Evolutionary conservation across 64 coral and sea anemone genomes (phyloP).

Genomic region (Trachythela sp.): DNA sequence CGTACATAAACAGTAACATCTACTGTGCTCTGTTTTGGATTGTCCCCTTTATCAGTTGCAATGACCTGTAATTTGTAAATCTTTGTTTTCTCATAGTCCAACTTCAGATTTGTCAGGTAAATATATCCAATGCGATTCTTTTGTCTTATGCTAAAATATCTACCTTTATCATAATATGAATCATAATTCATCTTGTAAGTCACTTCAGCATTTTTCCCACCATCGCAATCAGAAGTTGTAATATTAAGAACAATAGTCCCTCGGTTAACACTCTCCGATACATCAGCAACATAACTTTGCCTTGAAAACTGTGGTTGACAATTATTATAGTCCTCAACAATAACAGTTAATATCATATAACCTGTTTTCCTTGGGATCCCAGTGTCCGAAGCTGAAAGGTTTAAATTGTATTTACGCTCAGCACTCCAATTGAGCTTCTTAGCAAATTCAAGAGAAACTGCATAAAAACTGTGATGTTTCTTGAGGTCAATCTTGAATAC

Average conservation of each 20-base stretch:
- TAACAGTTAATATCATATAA: not conserved
- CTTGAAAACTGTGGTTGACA: not conserved
- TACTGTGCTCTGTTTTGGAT: not conserved
- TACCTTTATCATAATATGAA: not conserved
- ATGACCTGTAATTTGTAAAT: slow-evolving; percentile 51
- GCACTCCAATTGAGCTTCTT: not conserved
- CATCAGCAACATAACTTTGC: not conserved
- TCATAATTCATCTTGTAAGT: not conserved
- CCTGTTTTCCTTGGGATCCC: not conserved
- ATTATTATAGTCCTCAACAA: slow-evolving; percentile 1
- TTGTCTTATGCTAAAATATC: not conserved
- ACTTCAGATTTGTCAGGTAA: not conserved
- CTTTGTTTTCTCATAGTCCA: slow-evolving; percentile 66
- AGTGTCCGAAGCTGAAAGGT: not conserved
- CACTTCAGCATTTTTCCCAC: slow-evolving; percentile 7
- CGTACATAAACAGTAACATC: slow-evolving; percentile 57
- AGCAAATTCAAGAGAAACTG: not conserved
- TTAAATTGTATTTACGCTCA: not conserved
- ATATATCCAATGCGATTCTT: slow-evolving; percentile 43
- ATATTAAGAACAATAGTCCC: not conserved
- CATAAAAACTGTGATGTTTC: not conserved
- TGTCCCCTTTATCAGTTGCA: slow-evolving; percentile 40
- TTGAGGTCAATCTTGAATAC: not conserved
- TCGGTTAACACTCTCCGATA: not conserved
- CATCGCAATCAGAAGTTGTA: slow-evolving; percentile 5